Base-by-base conservation (phyloP, 2,113 vertebrate genomes). In the Gadus chalcogrammus region DNA sequence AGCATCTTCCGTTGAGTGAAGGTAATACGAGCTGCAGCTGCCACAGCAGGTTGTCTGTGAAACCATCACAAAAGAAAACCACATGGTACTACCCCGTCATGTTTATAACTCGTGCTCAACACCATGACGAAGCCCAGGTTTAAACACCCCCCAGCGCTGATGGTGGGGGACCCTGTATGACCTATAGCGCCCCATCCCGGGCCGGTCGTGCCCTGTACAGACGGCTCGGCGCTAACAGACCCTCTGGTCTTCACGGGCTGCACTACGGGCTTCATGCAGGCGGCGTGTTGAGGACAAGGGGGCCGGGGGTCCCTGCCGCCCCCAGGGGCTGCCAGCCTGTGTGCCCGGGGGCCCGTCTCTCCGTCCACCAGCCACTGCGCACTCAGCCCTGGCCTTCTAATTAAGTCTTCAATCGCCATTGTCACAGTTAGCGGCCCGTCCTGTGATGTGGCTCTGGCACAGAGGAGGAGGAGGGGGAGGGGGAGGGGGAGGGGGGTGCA, bases 351-450 rank as follows among this genome's bases (percentile, higher is more conserved):
- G 70, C 61, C 75, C 17, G 15, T 63, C 68, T 72, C 68, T 74
- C 70, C 72, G 60, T 78, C 70, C 78, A 65, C 64, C 84, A 84
- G 85, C 80, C 85, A 85, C 73, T 82, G 83, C 79, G 85, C 75
- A 58, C 83, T 88, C 74, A 78, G 86, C 80, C 78, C 85, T 78
- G 83, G 85, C 71, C 81, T 76, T 88, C 89, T 89, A 91, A 91
- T 91, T 90, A 91, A 90, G 87, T 84, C 80, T 84, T 90, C 85
- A 89, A 86, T 88, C 86, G 75, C 86, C 82, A 81, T 84, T 82
- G 82, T 86, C 84, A 84, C 88, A 80, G 85, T 88, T 84, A 84
- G 80, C 79, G 84, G 82, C 79, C 75, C 74, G 74, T 80, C 83
- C 85, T 86, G 83, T 88, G 82, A 87, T 88, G 88, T 87, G 69